These are phyloP conservation scores for Otolemur garnettii DNA, from an alignment of 2,113 vertebrate species.

Conservation along the genomic window DNA sequence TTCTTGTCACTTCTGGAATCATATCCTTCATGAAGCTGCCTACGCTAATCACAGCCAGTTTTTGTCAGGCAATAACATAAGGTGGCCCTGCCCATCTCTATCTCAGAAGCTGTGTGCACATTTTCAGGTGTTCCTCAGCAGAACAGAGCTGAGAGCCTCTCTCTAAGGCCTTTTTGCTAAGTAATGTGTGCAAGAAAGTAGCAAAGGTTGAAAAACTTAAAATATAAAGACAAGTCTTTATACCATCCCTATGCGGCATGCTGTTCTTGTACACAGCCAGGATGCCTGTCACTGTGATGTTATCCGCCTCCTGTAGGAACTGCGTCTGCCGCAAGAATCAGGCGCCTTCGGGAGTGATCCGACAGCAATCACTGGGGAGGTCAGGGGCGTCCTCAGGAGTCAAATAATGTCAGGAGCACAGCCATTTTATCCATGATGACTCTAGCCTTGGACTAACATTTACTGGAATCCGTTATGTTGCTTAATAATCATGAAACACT, in stretches of 20 bases:
- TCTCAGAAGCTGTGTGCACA: not conserved
- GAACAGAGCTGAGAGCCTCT: not conserved
- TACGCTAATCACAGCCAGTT: not conserved
- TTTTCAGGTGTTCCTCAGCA: not conserved
- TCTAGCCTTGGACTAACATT: not conserved
- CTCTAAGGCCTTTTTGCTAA: not conserved
- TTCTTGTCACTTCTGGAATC: conserved; percentile 21
- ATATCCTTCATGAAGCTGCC: not conserved
- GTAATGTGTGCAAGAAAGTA: not conserved
- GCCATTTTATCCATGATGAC: not conserved
- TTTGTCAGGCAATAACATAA: not conserved
- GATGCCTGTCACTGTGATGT: not conserved
- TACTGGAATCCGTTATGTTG: not conserved
- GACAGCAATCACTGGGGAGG: not conserved
- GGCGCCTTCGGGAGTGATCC: not conserved
- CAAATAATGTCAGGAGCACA: not conserved
- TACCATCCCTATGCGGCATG: not conserved
- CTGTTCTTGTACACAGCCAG: not conserved
- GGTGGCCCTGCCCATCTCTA: not conserved
- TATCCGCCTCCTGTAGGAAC: not conserved
- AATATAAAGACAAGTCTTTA: not conserved
- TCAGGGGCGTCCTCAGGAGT: no score
- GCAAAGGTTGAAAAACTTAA: not conserved
- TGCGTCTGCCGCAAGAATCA: not conserved
- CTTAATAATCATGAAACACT: not conserved